A percentile compares a stretch with the other conserved stretches of the same genome.
Evolutionary conservation across 2,113 vertebrate species (phyloP).

Genomic region (Isichthys henryi): DNA sequence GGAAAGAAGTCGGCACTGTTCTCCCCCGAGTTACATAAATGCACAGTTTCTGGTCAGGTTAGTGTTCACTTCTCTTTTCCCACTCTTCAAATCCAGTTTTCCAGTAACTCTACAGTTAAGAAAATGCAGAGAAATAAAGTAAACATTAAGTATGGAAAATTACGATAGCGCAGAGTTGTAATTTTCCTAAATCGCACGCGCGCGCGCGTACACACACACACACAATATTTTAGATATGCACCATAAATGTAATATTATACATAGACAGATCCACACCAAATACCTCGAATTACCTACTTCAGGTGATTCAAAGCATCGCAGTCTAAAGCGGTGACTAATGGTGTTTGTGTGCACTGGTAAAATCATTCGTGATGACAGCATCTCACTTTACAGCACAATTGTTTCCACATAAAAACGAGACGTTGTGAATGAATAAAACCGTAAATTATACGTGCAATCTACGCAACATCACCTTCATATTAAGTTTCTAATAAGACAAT

Average conservation of each 20-base stretch:
- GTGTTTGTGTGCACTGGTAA: neutral
- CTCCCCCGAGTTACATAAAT: slow-evolving; percentile 16
- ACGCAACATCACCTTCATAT: neutral
- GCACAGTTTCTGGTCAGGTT: neutral
- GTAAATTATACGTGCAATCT: neutral
- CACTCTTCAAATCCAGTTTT: neutral
- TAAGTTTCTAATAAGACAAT: neutral
- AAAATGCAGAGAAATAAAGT: neutral
- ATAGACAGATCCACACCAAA: neutral
- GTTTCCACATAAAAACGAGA: neutral
- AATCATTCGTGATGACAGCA: neutral
- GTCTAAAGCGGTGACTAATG: neutral
- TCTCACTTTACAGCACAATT: neutral
- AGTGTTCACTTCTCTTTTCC: neutral
- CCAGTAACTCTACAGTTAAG: neutral
- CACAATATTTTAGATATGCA: neutral
- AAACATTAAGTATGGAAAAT: neutral
- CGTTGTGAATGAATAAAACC: neutral
- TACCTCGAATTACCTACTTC: neutral
- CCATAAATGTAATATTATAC: neutral
- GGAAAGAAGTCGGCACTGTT: slow-evolving; percentile 21
- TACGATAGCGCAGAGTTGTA: neutral
- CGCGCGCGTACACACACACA: neutral
- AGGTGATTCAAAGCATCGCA: neutral
- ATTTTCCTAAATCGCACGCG: neutral